A percentile compares a stretch with the other conserved stretches of the same genome.
phyloP scores from a whole-genome alignment of 2,113 vertebrate genomes.

The Xenus cinereus region DNA sequence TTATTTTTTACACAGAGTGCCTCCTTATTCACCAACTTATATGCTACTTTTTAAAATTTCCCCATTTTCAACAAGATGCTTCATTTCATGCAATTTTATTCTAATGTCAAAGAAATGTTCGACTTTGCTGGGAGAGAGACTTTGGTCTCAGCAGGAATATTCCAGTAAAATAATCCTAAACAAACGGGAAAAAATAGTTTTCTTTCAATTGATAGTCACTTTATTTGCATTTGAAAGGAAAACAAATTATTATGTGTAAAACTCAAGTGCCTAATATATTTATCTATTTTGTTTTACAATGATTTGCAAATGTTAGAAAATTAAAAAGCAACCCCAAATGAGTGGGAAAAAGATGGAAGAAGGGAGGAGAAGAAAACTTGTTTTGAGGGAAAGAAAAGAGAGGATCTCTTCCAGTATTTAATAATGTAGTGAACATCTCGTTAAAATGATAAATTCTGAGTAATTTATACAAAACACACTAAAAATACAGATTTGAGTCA shows the following conservation, averaged over 20 bases:
- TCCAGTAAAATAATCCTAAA: conserved; percentile 21
- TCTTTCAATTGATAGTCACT: conserved; percentile 3
- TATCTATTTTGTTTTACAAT: conserved; percentile 12
- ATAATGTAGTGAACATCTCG: conserved; percentile 13
- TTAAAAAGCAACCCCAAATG: background rate
- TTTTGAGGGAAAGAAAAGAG: background rate
- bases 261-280: background rate
- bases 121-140: background rate
- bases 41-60: background rate
- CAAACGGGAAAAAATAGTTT: conserved; percentile 5
- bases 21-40: background rate
- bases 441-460: conserved; percentile 38
- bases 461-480: conserved; percentile 62
- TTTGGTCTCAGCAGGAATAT: conserved; percentile 27
- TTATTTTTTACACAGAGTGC: background rate
- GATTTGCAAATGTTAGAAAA: conserved; percentile 26
- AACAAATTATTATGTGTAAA: conserved; percentile 14
- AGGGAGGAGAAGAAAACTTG: background rate
- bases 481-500: conserved; percentile 72
- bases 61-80: background rate
- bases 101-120: background rate
- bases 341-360: background rate
- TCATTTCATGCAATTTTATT: conserved; percentile 43
- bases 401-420: background rate
- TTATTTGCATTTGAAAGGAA: conserved; percentile 39